Conservation (phyloP, 2,113 vertebrate species). For the Petromus typicus region DNA sequence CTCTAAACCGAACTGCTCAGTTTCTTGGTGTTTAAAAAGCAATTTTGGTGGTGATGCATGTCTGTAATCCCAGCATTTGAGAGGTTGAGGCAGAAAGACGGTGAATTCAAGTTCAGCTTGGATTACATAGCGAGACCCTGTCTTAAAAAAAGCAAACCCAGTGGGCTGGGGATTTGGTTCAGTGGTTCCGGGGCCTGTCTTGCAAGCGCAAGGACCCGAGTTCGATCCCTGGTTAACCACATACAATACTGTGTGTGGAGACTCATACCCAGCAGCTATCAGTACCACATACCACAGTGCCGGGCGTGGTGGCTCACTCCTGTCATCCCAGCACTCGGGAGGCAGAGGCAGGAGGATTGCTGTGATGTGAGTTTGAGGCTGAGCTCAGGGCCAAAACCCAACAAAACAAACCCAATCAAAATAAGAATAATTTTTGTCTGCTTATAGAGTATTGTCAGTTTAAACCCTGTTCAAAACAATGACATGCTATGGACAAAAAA, state of each 20-base stretch:
- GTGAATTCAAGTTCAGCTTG: not conserved
- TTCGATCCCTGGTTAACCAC: no score
- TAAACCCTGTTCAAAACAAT: not conserved
- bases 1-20: conserved; percentile 1
- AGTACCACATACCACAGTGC: no score
- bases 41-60: not conserved
- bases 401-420: not conserved
- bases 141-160: not conserved
- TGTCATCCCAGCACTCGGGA: no score
- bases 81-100: not conserved
- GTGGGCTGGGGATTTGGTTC: no score
- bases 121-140: not conserved
- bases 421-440: conserved; percentile 24
- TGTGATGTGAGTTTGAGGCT: no score
- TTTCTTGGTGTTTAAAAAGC: conserved; percentile 13
- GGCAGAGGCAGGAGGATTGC: no score
- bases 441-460: not conserved
- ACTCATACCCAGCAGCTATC: no score
- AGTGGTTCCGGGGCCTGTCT: no score
- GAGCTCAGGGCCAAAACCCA: no score
- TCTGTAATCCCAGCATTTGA: not conserved
- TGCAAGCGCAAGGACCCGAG: no score
- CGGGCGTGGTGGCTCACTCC: no score
- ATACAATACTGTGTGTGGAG: no score
- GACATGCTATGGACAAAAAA: not conserved